Evolutionary conservation across 2,113 vertebrate species (phyloP).

Genomic region (Lophius piscatorius): DNA sequence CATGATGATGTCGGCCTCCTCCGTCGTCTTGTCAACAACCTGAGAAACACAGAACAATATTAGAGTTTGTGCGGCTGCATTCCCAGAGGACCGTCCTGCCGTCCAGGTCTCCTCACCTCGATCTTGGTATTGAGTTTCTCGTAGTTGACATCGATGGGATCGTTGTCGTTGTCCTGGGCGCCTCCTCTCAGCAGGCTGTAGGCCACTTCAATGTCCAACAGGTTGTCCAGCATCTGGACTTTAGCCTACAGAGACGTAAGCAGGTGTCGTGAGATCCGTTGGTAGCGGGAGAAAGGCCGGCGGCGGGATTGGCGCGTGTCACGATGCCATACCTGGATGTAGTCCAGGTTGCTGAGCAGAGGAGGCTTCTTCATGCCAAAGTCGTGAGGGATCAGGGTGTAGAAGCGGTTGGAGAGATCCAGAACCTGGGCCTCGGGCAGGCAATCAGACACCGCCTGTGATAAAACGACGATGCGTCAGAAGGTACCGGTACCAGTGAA

Average conservation of each 20-base stretch:
- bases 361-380: slow-evolving; percentile 99
- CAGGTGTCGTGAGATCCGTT: not conserved
- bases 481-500: no score
- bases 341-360: slow-evolving; percentile 88
- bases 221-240: slow-evolving; percentile 97
- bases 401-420: slow-evolving; percentile 98
- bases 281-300: not conserved
- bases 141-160: slow-evolving; percentile 97
- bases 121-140: slow-evolving; percentile 96
- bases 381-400: slow-evolving; percentile 97
- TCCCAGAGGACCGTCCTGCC: not conserved
- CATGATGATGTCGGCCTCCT: slow-evolving; percentile 89
- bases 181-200: slow-evolving; percentile 96
- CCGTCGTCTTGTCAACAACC: slow-evolving; percentile 90
- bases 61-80: no score
- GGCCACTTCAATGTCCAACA: slow-evolving; percentile 97
- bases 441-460: slow-evolving; percentile 86
- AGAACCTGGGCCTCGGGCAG: slow-evolving; percentile 88
- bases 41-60: no score
- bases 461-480: not conserved
- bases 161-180: slow-evolving; percentile 90
- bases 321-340: slow-evolving; percentile 86
- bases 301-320: not conserved
- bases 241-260: slow-evolving; percentile 83
- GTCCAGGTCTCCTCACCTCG: slow-evolving; percentile 78